These are phyloP conservation scores for Blera fallax DNA, from an alignment of 2,888 invertebrate species.

Conservation along the genomic window DNA sequence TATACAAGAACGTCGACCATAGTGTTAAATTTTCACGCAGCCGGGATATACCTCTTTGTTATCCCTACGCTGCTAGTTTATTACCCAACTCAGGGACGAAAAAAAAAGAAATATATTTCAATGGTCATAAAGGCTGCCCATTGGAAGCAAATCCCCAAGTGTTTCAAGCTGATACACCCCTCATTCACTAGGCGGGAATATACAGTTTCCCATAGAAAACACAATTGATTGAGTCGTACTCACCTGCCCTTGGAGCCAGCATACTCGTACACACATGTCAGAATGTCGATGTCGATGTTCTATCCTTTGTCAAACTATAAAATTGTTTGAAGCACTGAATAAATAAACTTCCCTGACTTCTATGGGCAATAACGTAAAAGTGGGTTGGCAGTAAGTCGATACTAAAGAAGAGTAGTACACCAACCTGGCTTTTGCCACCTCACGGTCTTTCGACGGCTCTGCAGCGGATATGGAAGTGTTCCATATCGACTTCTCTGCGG, in stretches of 20 bases:
- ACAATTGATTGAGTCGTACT: slow-evolving; percentile 43
- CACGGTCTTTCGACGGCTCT: neutral
- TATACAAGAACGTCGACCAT: too few relatives aligned
- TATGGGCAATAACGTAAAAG: slow-evolving; percentile 50
- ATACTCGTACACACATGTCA: neutral
- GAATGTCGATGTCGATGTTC: slow-evolving; percentile 21
- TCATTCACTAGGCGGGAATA: neutral
- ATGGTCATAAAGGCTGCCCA: slow-evolving; percentile 33
- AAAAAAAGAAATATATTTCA: slow-evolving; percentile 32
- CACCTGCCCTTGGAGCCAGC: slow-evolving; percentile 6
- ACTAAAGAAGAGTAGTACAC: neutral
- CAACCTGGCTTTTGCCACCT: slow-evolving; percentile 5
- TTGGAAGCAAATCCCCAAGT: slow-evolving; percentile 28
- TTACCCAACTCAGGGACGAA: slow-evolving; percentile 9
- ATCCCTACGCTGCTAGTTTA: neutral
- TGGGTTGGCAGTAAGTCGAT: slow-evolving; percentile 43
- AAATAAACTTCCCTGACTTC: slow-evolving; percentile 41
- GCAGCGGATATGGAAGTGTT: slow-evolving; percentile 61
- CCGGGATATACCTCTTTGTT: neutral
- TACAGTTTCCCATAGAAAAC: neutral
- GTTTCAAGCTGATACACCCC: slow-evolving; percentile 23
- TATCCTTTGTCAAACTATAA: slow-evolving; percentile 52
- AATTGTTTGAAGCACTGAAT: slow-evolving; percentile 41
- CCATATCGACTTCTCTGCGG: slow-evolving; percentile 37
- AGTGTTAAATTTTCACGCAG: neutral